Evolutionary conservation across 2,113 vertebrate species (phyloP).

Genomic region (Nyctibius bracteatus): DNA sequence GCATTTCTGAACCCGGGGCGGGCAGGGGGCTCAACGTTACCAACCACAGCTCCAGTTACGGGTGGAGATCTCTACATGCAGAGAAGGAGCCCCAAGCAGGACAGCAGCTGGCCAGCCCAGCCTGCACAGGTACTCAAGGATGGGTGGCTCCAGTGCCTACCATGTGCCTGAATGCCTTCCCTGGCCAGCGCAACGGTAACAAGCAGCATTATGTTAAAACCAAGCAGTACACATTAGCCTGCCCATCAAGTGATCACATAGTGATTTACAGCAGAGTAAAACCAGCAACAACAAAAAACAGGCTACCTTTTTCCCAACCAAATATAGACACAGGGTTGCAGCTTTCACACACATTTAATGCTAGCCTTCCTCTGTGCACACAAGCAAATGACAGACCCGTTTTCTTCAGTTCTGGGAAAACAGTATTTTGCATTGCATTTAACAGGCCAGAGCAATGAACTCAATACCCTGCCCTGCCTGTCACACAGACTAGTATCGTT

Average conservation of each 20-base stretch:
- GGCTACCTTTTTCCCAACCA: not conserved
- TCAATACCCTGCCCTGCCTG: not conserved
- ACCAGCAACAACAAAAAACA: not conserved
- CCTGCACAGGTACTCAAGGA: fast-evolving
- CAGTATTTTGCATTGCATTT: not conserved
- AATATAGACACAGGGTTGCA: not conserved
- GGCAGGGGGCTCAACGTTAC: fast-evolving
- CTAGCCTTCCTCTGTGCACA: not conserved
- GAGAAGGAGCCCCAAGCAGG: not conserved
- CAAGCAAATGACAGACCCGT: not conserved
- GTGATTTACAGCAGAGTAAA: not conserved
- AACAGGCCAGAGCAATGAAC: not conserved
- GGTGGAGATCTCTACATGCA: fast-evolving
- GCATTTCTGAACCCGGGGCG: fast-evolving
- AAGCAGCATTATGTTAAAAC: not conserved
- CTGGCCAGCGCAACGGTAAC: fast-evolving
- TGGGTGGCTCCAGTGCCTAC: not conserved
- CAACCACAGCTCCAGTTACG: fast-evolving
- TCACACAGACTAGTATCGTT: not conserved
- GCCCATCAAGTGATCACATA: not conserved
- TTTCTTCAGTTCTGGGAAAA: not conserved
- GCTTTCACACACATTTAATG: not conserved
- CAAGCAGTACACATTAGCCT: not conserved
- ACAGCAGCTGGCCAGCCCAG: not conserved
- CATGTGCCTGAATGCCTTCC: fast-evolving